These are phyloP conservation scores for Cryptophagus acutangulus DNA, from an alignment of 2,888 invertebrate species.

Conservation along the genomic window DNA sequence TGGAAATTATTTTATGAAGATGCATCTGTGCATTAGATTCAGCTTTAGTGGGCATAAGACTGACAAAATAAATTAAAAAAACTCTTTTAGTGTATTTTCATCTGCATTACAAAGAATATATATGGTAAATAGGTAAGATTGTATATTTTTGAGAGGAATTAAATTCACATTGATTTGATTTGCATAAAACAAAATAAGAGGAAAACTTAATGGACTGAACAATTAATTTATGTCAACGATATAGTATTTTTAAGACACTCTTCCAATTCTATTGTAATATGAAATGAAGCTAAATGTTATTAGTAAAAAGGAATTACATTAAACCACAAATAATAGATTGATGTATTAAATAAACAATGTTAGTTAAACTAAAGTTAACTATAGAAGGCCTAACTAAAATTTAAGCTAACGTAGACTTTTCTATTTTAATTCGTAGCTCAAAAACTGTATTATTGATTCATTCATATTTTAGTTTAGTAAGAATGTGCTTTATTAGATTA, in stretches of 20 bases:
- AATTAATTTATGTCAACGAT: neutral
- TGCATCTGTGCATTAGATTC: neutral
- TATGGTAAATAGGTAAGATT: neutral
- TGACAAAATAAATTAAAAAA: slow-evolving; percentile 3
- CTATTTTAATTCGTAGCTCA: neutral
- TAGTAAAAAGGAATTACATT: slow-evolving; percentile 9
- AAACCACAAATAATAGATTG: slow-evolving; percentile 28
- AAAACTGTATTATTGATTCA: neutral
- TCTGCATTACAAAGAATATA: neutral
- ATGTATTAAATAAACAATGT: slow-evolving; percentile 11
- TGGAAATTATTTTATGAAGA: slow-evolving; percentile 2
- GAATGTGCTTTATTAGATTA: too few species aligned
- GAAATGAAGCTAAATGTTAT: slow-evolving; percentile 7
- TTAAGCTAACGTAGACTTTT: slow-evolving; percentile 33
- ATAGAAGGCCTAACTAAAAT: slow-evolving; percentile 47
- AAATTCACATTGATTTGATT: slow-evolving; percentile 3
- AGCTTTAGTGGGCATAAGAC: slow-evolving; percentile 8
- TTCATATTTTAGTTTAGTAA: too few species aligned
- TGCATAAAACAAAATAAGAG: neutral
- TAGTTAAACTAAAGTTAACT: neutral
- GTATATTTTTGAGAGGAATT: slow-evolving; percentile 1
- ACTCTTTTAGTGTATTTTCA: slow-evolving; percentile 3
- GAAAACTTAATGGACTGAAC: neutral
- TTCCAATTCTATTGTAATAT: neutral
- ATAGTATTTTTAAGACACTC: neutral